These are phyloP conservation scores for Oostethus manadensis DNA, from an alignment of 2,113 vertebrate species.

Conservation along the genomic window DNA sequence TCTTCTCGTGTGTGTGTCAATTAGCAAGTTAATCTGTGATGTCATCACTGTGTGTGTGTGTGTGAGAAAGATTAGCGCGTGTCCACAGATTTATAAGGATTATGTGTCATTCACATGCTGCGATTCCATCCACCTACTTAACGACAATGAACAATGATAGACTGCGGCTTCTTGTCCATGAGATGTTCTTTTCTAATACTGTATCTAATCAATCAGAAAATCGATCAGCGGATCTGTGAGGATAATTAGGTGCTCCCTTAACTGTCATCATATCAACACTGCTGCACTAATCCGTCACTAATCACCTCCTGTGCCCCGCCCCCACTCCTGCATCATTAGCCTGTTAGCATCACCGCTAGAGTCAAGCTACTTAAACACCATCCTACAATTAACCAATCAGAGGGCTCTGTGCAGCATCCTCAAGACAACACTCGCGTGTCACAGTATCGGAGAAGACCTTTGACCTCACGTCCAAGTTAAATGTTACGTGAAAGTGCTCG, in stretches of 20 bases:
- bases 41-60: conserved; percentile 14
- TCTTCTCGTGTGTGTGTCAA: conserved; percentile 17
- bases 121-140: conserved; percentile 12
- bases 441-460: no score
- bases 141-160: background rate
- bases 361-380: background rate
- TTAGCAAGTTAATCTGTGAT: conserved; percentile 8
- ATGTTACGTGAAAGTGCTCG: background rate
- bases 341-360: background rate
- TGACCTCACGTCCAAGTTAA: no score
- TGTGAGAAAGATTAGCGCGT: conserved; percentile 45
- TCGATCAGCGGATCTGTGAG: no score
- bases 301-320: background rate
- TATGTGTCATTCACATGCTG: conserved; percentile 44
- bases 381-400: background rate
- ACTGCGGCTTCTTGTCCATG: no score
- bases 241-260: no score
- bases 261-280: no score
- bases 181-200: no score
- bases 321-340: background rate
- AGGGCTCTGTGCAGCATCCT: background rate
- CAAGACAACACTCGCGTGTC: no score
- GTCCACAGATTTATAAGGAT: conserved; percentile 59
- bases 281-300: background rate
- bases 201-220: background rate